A percentile compares a stretch with the other conserved stretches of the same genome.
phyloP scores from a whole-genome alignment of 37 sponge, comb jelly and placozoan genomes.

The Haliclona indistincta region DNA sequence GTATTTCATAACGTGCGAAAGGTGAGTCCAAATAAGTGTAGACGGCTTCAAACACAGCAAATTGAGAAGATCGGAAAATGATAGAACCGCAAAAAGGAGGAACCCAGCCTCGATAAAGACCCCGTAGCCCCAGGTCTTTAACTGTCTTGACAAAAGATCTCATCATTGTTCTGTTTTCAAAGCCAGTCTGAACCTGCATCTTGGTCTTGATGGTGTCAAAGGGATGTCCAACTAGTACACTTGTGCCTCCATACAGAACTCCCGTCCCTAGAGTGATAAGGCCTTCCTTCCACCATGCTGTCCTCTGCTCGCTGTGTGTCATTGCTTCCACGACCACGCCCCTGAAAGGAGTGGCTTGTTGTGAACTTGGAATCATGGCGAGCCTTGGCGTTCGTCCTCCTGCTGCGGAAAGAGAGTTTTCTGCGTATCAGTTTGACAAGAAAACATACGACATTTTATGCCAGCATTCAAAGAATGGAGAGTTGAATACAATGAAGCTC shows the following conservation, averaged over 20 bases:
- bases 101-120: slow-evolving; percentile 61
- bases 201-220: slow-evolving; percentile 80
- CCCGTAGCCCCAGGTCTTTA: slow-evolving; percentile 39
- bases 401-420: no score
- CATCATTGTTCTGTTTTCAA: slow-evolving; percentile 40
- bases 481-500: no score
- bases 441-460: no score
- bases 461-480: no score
- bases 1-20: slow-evolving; percentile 13
- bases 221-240: slow-evolving; percentile 74
- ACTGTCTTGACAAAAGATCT: slow-evolving; percentile 34
- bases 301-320: slow-evolving; percentile 93
- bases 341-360: no score
- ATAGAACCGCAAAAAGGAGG: slow-evolving; percentile 64
- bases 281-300: slow-evolving; percentile 92
- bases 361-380: no score
- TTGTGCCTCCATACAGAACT: slow-evolving; percentile 55
- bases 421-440: no score
- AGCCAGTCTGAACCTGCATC: slow-evolving; percentile 74
- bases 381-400: no score
- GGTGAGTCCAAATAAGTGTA: slow-evolving; percentile 28
- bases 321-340: no score
- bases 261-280: slow-evolving; percentile 62
- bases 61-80: slow-evolving; percentile 66
- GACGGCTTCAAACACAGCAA: slow-evolving; percentile 61